Conservation (phyloP, 2,797 vertebrate genomes). For the Lepidocolaptes lacrymiger region DNA sequence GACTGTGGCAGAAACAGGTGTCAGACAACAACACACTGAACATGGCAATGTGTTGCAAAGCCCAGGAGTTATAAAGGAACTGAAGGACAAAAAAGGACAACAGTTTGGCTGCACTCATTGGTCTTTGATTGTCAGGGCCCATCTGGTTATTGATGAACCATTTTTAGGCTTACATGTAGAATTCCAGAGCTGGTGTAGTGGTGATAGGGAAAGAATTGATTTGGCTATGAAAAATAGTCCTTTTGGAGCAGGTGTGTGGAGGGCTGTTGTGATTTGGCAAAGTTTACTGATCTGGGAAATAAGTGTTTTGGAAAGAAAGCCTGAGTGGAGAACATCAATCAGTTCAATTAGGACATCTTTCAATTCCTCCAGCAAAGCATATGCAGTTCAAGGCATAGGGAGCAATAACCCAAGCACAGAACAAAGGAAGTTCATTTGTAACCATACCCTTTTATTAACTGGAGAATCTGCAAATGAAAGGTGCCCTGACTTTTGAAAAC, state of each 20-base stretch:
- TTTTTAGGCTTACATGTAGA: background rate
- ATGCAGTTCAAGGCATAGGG: background rate
- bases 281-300: background rate
- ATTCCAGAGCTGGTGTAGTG: background rate
- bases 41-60: background rate
- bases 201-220: background rate
- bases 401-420: slow-evolving; percentile 23
- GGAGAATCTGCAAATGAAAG: slow-evolving; percentile 5
- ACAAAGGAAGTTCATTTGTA: slow-evolving; percentile 46
- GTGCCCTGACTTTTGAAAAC: background rate
- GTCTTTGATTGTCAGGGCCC: background rate
- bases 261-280: background rate
- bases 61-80: background rate
- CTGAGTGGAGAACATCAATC: background rate
- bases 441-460: slow-evolving; percentile 14
- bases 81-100: background rate
- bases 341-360: background rate
- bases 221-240: background rate
- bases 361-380: background rate
- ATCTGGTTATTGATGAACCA: background rate
- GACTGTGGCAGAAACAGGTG: background rate
- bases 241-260: background rate
- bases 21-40: background rate
- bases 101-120: background rate
- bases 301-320: background rate